phyloP scores from a whole-genome alignment of 2,888 invertebrate species.

The Diloba caeruleocephala region DNA sequence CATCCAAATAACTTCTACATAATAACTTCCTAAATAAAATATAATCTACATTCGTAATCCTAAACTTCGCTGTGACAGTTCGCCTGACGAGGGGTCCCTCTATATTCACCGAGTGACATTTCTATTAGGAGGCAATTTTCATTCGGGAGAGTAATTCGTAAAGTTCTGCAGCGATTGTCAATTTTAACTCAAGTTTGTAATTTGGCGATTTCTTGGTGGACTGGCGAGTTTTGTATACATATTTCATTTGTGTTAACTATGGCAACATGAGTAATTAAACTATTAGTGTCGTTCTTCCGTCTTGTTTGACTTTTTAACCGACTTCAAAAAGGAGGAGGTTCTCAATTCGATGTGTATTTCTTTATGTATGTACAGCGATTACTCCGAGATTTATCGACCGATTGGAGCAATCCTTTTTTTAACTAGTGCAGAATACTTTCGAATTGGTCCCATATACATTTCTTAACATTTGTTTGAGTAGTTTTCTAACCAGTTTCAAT shows the following conservation, averaged over 20 bases:
- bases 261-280: neutral
- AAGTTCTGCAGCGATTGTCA: conserved; percentile 39
- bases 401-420: no score
- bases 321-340: no score
- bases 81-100: conserved; percentile 44
- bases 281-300: neutral
- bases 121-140: conserved; percentile 56
- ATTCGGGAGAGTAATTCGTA: conserved; percentile 30
- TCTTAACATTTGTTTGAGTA: no score
- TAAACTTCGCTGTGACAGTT: conserved; percentile 48
- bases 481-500: no score
- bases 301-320: conserved; percentile 1
- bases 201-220: conserved; percentile 29
- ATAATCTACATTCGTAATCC: conserved; percentile 53
- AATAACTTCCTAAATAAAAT: conserved; percentile 50
- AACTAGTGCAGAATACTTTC: no score
- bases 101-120: conserved; percentile 45
- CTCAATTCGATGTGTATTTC: no score
- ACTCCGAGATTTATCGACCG: no score
- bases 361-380: no score
- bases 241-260: conserved; percentile 8
- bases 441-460: no score
- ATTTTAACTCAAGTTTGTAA: conserved; percentile 35
- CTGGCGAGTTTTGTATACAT: conserved; percentile 7
- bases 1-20: conserved; percentile 34